Conservation (phyloP, 2,113 vertebrate species). For the Amphiprion percula region DNA sequence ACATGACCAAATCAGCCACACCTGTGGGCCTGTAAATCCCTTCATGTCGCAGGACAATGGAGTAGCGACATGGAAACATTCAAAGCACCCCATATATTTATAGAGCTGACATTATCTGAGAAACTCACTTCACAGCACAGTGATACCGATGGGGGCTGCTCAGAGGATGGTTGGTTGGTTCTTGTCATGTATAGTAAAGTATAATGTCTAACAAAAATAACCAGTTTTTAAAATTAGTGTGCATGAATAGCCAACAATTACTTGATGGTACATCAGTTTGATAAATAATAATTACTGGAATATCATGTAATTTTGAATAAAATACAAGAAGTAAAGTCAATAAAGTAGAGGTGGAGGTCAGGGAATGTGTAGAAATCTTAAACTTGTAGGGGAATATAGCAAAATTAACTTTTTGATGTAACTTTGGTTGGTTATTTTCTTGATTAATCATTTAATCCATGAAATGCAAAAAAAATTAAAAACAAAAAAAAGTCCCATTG, state of each 20-base stretch:
- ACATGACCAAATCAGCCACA: conserved; percentile 21
- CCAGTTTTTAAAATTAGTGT: background rate
- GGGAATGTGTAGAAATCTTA: background rate
- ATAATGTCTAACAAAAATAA: background rate
- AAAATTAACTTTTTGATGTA: too few relatives aligned
- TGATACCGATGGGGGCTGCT: conserved; percentile 16
- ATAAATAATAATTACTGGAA: background rate
- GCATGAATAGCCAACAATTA: background rate
- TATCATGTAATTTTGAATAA: background rate
- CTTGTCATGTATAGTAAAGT: conserved; percentile 43
- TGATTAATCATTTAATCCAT: too few relatives aligned
- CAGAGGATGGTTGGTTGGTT: background rate
- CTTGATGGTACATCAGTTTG: background rate
- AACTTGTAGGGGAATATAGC: too few relatives aligned
- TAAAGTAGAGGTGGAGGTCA: too few relatives aligned
- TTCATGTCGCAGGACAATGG: conserved; percentile 46
- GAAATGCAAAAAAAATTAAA: too few relatives aligned
- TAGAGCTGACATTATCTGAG: conserved; percentile 78
- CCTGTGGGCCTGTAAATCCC: conserved; percentile 11
- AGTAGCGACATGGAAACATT: conserved; percentile 77
- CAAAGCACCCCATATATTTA: conserved; percentile 74
- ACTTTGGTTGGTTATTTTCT: too few relatives aligned
- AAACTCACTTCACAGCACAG: conserved; percentile 44
- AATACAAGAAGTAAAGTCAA: background rate
- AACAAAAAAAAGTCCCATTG: too few relatives aligned